These are phyloP conservation scores for Carapus acus DNA, from an alignment of 2,797 vertebrate genomes.

Conservation along the genomic window DNA sequence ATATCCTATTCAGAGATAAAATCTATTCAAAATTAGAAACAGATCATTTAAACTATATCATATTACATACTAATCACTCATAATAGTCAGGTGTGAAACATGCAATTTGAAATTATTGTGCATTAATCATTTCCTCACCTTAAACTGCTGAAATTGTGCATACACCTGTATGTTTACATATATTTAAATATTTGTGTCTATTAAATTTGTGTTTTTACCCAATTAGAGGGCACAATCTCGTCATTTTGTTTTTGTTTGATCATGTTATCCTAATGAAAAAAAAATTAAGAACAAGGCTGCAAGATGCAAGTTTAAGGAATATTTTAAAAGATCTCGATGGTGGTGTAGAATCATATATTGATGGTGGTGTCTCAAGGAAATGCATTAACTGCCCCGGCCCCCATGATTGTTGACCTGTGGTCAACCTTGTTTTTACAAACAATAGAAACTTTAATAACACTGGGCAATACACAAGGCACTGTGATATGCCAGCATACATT, in stretches of 20 bases:
- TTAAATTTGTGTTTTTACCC: constrained; percentile 72
- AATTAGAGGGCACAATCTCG: constrained; percentile 79
- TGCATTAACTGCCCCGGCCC: too few relatives aligned
- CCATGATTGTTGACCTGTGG: too few relatives aligned
- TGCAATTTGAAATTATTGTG: constrained; percentile 36
- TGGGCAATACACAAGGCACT: too few relatives aligned
- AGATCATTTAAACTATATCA: constrained; percentile 33
- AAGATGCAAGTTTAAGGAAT: too few relatives aligned
- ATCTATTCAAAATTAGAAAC: constrained; percentile 42
- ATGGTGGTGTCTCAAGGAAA: too few relatives aligned
- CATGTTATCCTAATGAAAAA: too few relatives aligned
- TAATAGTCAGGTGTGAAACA: constrained; percentile 36
- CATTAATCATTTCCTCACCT: constrained; percentile 51
- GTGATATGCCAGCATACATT: too few relatives aligned
- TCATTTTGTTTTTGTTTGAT: constrained; percentile 78
- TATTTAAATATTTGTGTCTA: constrained; percentile 72
- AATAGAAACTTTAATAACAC: too few relatives aligned
- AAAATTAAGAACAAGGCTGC: too few relatives aligned
- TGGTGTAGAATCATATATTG: too few relatives aligned
- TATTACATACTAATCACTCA: constrained; percentile 32
- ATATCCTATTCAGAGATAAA: constrained; percentile 44
- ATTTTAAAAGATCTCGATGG: too few relatives aligned
- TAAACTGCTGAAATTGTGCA: constrained; percentile 68
- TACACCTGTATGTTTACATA: constrained; percentile 63
- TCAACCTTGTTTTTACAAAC: too few relatives aligned